Evolutionary conservation across 2,113 vertebrate species (phyloP).

Genomic region (Gallinago undulata): DNA sequence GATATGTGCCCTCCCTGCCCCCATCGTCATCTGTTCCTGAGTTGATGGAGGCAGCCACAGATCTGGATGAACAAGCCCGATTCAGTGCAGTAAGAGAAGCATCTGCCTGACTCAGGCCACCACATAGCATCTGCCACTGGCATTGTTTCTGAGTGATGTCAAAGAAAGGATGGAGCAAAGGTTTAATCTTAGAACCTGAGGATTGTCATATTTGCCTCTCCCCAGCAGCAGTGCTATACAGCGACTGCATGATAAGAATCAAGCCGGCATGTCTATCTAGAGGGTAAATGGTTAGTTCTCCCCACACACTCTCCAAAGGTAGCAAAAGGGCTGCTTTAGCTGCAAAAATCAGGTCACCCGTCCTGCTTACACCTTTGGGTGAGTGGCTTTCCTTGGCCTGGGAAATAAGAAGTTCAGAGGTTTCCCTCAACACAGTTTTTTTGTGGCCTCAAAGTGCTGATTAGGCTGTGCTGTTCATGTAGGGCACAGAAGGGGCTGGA

Average conservation of each 20-base stretch:
- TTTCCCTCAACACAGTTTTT: neutral
- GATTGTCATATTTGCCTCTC: neutral
- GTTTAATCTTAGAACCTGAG: neutral
- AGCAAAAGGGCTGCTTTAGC: neutral
- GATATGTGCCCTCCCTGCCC: neutral
- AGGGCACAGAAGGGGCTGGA: neutral
- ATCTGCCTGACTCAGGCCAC: neutral
- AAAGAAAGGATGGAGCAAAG: neutral
- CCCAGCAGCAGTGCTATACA: neutral
- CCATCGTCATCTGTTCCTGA: neutral
- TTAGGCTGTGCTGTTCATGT: neutral
- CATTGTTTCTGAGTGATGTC: neutral
- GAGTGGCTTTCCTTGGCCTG: neutral
- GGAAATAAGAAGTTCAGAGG: neutral
- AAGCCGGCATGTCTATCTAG: neutral
- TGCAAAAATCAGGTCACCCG: neutral
- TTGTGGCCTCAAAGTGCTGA: neutral
- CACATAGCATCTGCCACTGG: neutral
- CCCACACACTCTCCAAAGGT: neutral
- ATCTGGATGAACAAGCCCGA: neutral
- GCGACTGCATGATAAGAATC: neutral
- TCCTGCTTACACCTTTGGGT: neutral
- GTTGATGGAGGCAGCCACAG: neutral
- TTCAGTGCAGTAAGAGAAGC: neutral
- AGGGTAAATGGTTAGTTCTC: neutral